Evolutionary conservation across 2,888 invertebrate species (phyloP).

Genomic region (Cryptus armator): DNA sequence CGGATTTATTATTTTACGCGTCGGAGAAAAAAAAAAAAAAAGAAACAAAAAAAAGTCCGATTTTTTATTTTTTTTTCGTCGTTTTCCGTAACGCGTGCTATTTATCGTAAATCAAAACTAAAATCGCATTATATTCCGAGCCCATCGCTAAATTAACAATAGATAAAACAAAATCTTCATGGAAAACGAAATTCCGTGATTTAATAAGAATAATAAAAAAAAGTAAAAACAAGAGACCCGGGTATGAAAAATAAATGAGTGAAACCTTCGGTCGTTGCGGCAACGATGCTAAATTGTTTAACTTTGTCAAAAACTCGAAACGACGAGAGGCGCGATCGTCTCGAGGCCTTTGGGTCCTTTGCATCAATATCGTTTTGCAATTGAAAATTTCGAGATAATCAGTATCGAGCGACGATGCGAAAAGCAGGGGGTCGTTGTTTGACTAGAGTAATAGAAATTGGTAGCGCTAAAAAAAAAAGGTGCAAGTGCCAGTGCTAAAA

Average conservation of each 20-base stretch:
- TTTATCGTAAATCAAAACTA: conserved; percentile 7
- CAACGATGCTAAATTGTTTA: background rate
- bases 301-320: conserved; percentile 3
- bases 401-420: conserved; percentile 20
- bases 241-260: background rate
- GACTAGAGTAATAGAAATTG: conserved; percentile 74
- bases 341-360: background rate
- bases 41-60: background rate
- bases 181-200: conserved; percentile 19
- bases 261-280: background rate
- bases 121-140: conserved; percentile 33
- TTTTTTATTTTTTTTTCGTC: background rate
- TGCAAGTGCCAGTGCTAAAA: conserved; percentile 27
- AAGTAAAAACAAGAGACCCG: background rate
- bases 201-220: conserved; percentile 7
- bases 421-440: conserved; percentile 48
- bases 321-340: background rate
- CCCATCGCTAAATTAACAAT: background rate
- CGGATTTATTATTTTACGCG: conserved; percentile 71
- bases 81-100: conserved; percentile 12
- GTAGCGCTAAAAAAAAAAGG: conserved; percentile 25
- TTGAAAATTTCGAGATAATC: conserved; percentile 12
- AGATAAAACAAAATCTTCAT: background rate
- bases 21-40: conserved; percentile 47
- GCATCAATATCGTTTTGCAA: conserved; percentile 8